Percentiles rank a stretch among this genome's conserved stretches.
Evolutionary conservation across 2,797 vertebrate species (phyloP).

Genomic region (Tangara arthus): DNA sequence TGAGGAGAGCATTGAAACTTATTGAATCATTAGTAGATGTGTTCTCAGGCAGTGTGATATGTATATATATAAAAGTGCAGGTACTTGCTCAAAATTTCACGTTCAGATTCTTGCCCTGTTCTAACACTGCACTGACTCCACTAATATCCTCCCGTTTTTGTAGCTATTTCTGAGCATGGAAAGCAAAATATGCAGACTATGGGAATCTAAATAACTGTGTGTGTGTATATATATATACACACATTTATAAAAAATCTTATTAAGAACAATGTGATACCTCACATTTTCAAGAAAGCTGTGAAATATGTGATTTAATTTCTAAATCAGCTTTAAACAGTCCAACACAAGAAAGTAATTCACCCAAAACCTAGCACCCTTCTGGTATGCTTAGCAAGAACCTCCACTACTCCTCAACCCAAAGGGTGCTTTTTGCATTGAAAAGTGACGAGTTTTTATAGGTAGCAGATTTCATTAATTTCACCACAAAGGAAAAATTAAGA

Average conservation of each 20-base stretch:
- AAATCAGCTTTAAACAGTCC: not conserved
- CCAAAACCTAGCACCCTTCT: not conserved
- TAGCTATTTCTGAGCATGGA: not conserved
- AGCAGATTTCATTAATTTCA: rapidly evolving
- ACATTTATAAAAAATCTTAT: not conserved
- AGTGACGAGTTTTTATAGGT: not conserved
- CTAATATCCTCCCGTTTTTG: not conserved
- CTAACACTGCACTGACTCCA: not conserved
- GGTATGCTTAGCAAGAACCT: not conserved
- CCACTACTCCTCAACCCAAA: not conserved
- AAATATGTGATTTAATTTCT: not conserved
- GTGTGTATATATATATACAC: no score
- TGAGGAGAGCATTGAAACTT: not conserved
- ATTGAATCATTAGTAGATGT: not conserved
- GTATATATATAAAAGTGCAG: not conserved
- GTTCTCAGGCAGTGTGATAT: not conserved
- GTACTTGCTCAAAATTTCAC: not conserved
- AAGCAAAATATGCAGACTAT: not conserved
- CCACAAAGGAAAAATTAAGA: not conserved
- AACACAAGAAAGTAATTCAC: not conserved
- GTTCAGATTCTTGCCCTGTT: not conserved
- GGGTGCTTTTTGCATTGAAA: not conserved
- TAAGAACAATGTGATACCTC: not conserved
- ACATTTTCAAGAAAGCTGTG: not conserved
- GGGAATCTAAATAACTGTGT: not conserved